Evolutionary conservation across 1,140 invertebrate genomes (phyloP).

Genomic region (Yoshiicerus persimilis): DNA sequence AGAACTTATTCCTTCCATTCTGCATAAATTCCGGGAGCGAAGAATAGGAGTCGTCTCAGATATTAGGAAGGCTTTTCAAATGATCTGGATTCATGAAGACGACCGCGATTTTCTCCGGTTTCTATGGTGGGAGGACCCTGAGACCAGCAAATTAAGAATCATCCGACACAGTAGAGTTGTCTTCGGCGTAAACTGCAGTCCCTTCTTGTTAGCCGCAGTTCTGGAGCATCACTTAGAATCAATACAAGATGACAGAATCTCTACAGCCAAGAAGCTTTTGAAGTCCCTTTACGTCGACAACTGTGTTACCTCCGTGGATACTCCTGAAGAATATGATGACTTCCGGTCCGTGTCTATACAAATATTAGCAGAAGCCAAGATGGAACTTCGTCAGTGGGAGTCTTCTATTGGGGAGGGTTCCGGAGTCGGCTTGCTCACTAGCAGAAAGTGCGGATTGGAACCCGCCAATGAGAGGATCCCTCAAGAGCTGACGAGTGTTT

Average conservation of each 20-base stretch:
- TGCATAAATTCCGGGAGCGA: constrained; percentile 53
- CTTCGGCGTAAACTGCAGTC: constrained; percentile 52
- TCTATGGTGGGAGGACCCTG: constrained; percentile 48
- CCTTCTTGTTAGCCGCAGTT: constrained; percentile 52
- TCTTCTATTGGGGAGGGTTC: too few species aligned
- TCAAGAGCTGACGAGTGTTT: constrained; percentile 30
- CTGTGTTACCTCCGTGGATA: constrained; percentile 47
- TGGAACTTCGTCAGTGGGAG: too few species aligned
- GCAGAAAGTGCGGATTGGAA: background rate
- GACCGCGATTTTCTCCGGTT: constrained; percentile 51
- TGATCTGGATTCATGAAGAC: constrained; percentile 50
- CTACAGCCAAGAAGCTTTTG: constrained; percentile 30
- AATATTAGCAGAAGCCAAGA: constrained; percentile 42
- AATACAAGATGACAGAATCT: background rate
- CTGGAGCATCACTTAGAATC: background rate
- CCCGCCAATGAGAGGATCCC: background rate
- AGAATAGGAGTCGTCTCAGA: constrained; percentile 54
- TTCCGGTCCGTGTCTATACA: constrained; percentile 40
- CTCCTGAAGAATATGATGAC: constrained; percentile 34
- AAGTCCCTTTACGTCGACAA: constrained; percentile 50
- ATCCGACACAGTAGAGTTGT: constrained; percentile 44
- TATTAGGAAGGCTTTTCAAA: constrained; percentile 55
- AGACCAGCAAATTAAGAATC: background rate
- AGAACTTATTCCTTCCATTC: constrained; percentile 52
- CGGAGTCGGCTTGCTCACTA: background rate